Evolutionary conservation across 1,140 invertebrate genomes (phyloP).

Genomic region (Cyclina sinensis): DNA sequence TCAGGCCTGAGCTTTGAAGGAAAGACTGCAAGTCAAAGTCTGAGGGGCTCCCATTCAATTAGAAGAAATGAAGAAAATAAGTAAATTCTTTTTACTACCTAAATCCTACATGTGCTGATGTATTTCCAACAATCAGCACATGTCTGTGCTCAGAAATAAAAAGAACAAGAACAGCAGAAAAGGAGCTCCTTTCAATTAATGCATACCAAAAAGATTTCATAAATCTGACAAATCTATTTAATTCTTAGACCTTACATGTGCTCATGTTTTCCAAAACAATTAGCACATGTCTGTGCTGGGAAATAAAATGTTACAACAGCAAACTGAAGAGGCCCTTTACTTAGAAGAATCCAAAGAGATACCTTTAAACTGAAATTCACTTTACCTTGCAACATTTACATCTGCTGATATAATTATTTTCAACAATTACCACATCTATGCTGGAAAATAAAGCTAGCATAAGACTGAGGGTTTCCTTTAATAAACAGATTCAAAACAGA

Average conservation of each 20-base stretch:
- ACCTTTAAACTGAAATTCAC: background rate
- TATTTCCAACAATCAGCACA: constrained; percentile 12
- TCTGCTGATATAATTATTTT: background rate
- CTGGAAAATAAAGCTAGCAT: background rate
- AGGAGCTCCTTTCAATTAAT: too few species aligned
- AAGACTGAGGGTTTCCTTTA: too few species aligned
- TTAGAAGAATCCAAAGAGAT: background rate
- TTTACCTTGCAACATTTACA: background rate
- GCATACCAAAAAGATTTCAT: too few species aligned
- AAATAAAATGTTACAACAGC: background rate
- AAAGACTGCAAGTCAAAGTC: background rate
- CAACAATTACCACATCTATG: background rate
- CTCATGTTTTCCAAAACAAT: background rate
- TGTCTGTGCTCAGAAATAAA: constrained; percentile 12
- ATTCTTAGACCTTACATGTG: background rate
- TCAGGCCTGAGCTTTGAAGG: too few species aligned
- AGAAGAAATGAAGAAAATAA: background rate
- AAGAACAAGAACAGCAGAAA: background rate
- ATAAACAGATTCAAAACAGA: too few species aligned
- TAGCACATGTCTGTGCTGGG: constrained; percentile 23
- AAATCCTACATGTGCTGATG: background rate
- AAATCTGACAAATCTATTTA: background rate
- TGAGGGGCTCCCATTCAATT: background rate
- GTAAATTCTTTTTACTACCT: background rate
- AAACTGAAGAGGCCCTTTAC: background rate